Conservation (phyloP, 2,113 vertebrate genomes). For the Malaclemys terrapin region DNA sequence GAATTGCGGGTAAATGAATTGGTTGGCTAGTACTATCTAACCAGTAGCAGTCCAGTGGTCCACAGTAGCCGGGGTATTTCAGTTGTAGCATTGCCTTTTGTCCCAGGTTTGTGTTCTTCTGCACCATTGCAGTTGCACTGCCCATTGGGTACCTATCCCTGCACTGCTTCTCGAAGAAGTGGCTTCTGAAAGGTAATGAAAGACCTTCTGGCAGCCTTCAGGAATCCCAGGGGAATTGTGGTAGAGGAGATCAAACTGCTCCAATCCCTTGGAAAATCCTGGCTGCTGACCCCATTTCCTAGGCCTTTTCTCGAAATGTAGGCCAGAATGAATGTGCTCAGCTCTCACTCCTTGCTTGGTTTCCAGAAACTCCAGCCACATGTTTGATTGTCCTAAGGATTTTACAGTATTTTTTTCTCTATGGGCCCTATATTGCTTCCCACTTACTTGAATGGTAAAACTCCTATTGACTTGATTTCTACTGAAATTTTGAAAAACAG, state of each 20-base stretch:
- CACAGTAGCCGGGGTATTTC: neutral
- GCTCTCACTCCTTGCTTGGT: neutral
- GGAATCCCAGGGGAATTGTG: neutral
- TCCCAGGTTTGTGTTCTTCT: neutral
- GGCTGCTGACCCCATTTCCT: neutral
- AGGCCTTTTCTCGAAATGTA: neutral
- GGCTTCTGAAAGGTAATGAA: neutral
- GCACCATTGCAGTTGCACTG: neutral
- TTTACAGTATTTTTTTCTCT: neutral
- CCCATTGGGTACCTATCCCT: neutral
- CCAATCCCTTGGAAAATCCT: neutral
- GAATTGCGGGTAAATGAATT: neutral
- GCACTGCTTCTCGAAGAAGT: neutral
- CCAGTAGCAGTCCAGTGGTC: neutral
- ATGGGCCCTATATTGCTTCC: neutral
- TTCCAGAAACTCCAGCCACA: neutral
- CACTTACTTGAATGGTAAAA: neutral
- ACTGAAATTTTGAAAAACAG: neutral
- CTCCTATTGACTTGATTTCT: neutral
- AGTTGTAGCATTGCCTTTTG: neutral
- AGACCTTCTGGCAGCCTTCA: neutral
- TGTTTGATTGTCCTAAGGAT: neutral
- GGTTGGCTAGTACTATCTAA: neutral
- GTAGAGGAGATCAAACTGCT: neutral
- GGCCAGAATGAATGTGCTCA: neutral